phyloP scores from a whole-genome alignment of 2,113 vertebrate genomes.

The Zingel zingel region DNA sequence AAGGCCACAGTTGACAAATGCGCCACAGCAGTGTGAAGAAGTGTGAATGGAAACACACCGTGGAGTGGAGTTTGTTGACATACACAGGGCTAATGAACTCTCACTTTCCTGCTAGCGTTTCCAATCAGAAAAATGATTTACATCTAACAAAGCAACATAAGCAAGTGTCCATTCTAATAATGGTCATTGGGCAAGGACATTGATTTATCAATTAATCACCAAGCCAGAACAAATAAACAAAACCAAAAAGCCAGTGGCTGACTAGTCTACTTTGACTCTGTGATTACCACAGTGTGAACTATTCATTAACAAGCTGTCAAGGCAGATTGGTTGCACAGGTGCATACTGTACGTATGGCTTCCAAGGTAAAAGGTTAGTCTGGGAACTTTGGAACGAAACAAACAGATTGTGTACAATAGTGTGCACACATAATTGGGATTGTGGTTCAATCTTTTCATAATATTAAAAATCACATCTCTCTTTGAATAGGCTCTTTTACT shows the following conservation, averaged over 20 bases:
- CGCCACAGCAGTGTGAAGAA: slow-evolving; percentile 4
- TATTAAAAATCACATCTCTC: background rate
- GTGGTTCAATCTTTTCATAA: background rate
- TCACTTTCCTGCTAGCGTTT: slow-evolving; percentile 12
- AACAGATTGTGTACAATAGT: background rate
- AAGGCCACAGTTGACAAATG: slow-evolving; percentile 48
- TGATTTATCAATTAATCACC: slow-evolving; percentile 80
- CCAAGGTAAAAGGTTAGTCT: background rate
- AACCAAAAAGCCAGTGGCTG: slow-evolving; percentile 48
- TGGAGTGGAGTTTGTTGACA: background rate
- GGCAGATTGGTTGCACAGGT: background rate
- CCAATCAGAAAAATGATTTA: slow-evolving; percentile 61
- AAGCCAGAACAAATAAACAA: slow-evolving; percentile 61
- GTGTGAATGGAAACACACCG: slow-evolving; percentile 1
- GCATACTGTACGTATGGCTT: background rate
- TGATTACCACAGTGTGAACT: slow-evolving; percentile 48
- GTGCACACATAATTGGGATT: background rate
- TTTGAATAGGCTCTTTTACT: background rate
- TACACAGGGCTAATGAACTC: slow-evolving; percentile 25
- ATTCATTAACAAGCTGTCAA: slow-evolving; percentile 60
- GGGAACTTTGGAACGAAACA: background rate
- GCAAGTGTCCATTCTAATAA: slow-evolving; percentile 64
- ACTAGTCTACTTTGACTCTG: slow-evolving; percentile 42
- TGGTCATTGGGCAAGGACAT: slow-evolving; percentile 27
- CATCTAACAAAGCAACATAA: slow-evolving; percentile 58